Evolutionary conservation across 2,113 vertebrate genomes (phyloP).

Genomic region (Malurus alboscapulatus): DNA sequence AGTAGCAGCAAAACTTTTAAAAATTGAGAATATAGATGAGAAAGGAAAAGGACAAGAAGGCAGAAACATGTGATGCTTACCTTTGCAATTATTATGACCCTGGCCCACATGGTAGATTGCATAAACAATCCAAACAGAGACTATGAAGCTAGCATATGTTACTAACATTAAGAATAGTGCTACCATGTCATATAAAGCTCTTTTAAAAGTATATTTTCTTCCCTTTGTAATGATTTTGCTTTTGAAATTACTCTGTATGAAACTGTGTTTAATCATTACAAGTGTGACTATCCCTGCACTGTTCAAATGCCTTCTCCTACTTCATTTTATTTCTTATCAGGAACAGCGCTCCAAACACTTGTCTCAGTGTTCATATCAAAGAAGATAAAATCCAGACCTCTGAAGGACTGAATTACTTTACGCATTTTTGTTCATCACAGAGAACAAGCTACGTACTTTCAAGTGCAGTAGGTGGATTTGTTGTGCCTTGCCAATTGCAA

Average conservation of each 20-base stretch:
- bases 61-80: not conserved
- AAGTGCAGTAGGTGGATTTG: constrained; percentile 55
- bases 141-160: constrained; percentile 13
- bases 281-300: constrained; percentile 71
- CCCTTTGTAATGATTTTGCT: constrained; percentile 51
- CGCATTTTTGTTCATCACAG: constrained; percentile 67
- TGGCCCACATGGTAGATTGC: not conserved
- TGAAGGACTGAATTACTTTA: constrained; percentile 68
- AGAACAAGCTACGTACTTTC: constrained; percentile 58
- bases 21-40: not conserved
- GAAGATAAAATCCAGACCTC: constrained; percentile 72
- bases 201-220: constrained; percentile 49
- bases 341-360: constrained; percentile 73
- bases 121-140: constrained; percentile 6
- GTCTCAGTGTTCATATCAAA: constrained; percentile 76
- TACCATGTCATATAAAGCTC: constrained; percentile 44
- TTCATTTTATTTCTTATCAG: constrained; percentile 73
- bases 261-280: constrained; percentile 69
- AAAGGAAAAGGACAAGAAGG: not conserved
- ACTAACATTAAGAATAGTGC: not conserved
- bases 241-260: constrained; percentile 68
- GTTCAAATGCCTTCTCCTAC: constrained; percentile 66
- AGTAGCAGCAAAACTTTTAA: not conserved
- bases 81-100: not conserved
- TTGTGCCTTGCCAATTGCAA: constrained; percentile 48